Evolutionary conservation across 2,888 invertebrate genomes (phyloP).

Genomic region (Diabrotica balteata): DNA sequence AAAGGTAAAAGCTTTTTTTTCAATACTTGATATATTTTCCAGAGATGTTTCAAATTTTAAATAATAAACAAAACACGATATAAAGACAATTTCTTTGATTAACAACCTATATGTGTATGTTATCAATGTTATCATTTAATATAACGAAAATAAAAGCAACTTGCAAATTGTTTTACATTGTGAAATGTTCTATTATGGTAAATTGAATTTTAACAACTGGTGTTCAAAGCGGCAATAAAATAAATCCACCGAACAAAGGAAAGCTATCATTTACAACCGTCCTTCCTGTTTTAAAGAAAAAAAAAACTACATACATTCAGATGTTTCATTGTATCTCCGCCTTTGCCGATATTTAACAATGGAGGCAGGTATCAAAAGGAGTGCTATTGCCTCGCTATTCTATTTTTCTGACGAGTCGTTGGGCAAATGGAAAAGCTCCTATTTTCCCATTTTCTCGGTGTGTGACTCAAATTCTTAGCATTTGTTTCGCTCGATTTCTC

Average conservation of each 20-base stretch:
- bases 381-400: not conserved
- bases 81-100: no score
- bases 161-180: no score
- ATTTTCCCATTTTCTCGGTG: constrained; percentile 17
- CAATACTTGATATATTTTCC: no score
- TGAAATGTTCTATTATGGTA: no score
- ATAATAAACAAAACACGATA: no score
- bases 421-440: constrained; percentile 7
- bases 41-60: no score
- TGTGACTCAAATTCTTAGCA: constrained; percentile 12
- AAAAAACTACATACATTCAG: constrained; percentile 5
- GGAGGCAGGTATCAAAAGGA: constrained; percentile 11
- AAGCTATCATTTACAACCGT: constrained; percentile 1
- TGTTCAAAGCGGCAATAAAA: not conserved
- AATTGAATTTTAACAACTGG: no score
- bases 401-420: constrained; percentile 13
- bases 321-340: constrained; percentile 16
- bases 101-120: no score
- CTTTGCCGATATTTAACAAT: constrained; percentile 17
- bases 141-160: no score
- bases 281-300: constrained; percentile 1
- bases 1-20: no score
- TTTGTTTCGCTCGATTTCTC: constrained; percentile 6
- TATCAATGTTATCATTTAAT: no score
- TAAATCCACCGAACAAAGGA: constrained; percentile 8